These are phyloP conservation scores for Platycnemis pennipes DNA, from an alignment of 2,888 invertebrate species.

Conservation along the genomic window DNA sequence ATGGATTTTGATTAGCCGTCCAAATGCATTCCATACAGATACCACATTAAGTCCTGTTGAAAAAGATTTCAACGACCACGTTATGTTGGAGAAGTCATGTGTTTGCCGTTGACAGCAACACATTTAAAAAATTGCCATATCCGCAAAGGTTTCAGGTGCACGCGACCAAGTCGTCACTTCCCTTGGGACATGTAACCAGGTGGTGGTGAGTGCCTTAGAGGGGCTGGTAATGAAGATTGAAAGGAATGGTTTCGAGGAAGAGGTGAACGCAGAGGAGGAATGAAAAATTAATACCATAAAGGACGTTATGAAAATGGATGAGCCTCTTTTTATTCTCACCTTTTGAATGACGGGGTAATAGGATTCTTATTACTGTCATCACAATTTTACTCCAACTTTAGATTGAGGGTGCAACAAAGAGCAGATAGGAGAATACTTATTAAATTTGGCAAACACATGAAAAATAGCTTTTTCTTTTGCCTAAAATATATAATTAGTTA, in stretches of 20 bases:
- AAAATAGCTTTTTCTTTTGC: no score
- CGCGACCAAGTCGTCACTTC: background rate
- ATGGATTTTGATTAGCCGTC: no score
- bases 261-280: background rate
- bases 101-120: background rate
- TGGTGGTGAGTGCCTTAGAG: background rate
- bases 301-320: slow-evolving; percentile 44
- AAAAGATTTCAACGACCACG: background rate
- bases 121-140: background rate
- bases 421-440: background rate
- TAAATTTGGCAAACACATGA: no score
- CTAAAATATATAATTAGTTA: no score
- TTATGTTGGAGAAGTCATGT: background rate
- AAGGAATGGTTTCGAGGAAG: background rate
- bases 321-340: background rate
- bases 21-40: no score
- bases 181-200: background rate
- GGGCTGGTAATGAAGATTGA: slow-evolving; percentile 20
- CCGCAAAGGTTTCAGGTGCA: background rate
- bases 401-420: background rate
- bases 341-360: background rate
- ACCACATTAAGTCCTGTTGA: background rate
- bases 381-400: background rate
- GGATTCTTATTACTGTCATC: background rate
- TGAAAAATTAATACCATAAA: background rate